A percentile compares a stretch with the other conserved stretches of the same genome.
phyloP scores from a whole-genome alignment of 1,140 invertebrate species.

The Scaptomyza graminum region DNA sequence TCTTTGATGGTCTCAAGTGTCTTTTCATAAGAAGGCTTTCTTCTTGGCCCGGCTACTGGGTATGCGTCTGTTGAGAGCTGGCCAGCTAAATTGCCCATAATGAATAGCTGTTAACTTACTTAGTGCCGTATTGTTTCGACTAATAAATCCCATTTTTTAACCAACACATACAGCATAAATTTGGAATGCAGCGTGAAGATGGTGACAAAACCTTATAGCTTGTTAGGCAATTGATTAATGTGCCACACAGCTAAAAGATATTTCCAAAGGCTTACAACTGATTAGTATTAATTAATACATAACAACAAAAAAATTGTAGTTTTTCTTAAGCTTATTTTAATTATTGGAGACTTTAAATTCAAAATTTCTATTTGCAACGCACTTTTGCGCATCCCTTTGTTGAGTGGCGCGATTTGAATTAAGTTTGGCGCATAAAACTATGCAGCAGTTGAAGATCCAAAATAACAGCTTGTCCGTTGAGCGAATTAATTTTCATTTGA shows the following conservation, averaged over 20 bases:
- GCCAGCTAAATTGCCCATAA: constrained; percentile 43
- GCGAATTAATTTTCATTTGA: constrained; percentile 15
- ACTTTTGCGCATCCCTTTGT: neutral
- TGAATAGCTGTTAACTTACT: constrained; percentile 78
- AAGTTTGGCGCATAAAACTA: constrained; percentile 57
- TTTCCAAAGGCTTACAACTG: constrained; percentile 1
- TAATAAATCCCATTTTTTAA: constrained; percentile 67
- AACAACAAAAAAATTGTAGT: too few species aligned
- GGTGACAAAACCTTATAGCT: constrained; percentile 16
- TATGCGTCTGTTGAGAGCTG: constrained; percentile 22
- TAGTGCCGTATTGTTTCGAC: constrained; percentile 57
- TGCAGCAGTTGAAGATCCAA: constrained; percentile 46
- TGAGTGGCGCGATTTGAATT: constrained; percentile 4
- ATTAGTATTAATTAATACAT: constrained; percentile 1
- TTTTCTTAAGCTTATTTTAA: too few species aligned
- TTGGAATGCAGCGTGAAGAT: constrained; percentile 40
- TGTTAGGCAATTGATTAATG: constrained; percentile 44
- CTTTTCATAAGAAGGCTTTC: constrained; percentile 59
- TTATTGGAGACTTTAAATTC: too few species aligned
- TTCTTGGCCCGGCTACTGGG: constrained; percentile 50
- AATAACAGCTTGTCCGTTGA: constrained; percentile 6
- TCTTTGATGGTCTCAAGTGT: constrained; percentile 59
- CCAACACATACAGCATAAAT: constrained; percentile 3
- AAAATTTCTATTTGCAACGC: constrained; percentile 1
- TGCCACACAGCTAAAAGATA: neutral